phyloP scores from a whole-genome alignment of 53 echinoderm and acorn worm species.

The Echinometra lucunter region DNA sequence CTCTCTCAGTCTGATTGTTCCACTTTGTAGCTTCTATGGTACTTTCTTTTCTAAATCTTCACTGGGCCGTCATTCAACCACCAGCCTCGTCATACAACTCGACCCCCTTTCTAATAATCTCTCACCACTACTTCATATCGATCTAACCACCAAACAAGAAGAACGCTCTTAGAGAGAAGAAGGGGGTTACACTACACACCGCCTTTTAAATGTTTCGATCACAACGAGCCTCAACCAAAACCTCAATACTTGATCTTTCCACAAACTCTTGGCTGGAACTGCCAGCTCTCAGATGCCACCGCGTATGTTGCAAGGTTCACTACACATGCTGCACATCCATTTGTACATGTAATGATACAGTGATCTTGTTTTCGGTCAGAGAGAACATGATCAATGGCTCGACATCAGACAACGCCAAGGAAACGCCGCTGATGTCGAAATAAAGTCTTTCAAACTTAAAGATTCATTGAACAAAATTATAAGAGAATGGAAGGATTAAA shows the following conservation, averaged over 20 bases:
- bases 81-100: constrained; percentile 3
- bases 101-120: constrained; percentile 31
- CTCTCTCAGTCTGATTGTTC: neutral
- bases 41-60: neutral
- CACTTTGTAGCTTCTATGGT: constrained; percentile 38
- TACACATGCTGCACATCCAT: neutral
- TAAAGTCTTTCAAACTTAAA: too few species aligned
- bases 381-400: neutral
- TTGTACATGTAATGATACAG: neutral
- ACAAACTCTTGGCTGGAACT: constrained; percentile 25
- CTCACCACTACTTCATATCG: constrained; percentile 18
- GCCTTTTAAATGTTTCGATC: constrained; percentile 4
- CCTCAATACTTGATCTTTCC: neutral
- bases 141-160: neutral
- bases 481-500: neutral
- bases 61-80: constrained; percentile 24
- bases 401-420: neutral
- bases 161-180: neutral
- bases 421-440: neutral
- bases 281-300: neutral
- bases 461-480: too few species aligned
- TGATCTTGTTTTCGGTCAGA: neutral
- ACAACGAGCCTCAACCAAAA: neutral
- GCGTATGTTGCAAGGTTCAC: neutral
- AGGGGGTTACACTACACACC: neutral